Evolutionary conservation across 2,888 invertebrate species (phyloP).

Genomic region (Eumacrocentrus americanus): DNA sequence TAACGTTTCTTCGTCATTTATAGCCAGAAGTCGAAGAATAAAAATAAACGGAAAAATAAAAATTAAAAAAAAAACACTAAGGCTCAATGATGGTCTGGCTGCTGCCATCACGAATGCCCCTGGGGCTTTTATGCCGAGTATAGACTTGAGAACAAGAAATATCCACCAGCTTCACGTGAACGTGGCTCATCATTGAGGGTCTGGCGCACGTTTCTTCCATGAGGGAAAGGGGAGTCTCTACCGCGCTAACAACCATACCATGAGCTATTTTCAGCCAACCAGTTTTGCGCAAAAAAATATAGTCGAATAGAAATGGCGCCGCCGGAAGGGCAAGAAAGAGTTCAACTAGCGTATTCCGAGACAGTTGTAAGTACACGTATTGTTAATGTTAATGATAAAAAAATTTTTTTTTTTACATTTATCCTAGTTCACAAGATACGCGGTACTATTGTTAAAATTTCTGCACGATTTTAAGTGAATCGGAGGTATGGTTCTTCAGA

Average conservation of each 20-base stretch:
- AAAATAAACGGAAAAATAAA: background rate
- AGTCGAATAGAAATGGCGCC: constrained; percentile 11
- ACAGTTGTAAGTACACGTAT: constrained; percentile 24
- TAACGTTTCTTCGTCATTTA: background rate
- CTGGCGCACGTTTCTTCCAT: constrained; percentile 32
- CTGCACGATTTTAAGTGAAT: no score
- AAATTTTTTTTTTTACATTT: no score
- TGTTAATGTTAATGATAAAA: no score
- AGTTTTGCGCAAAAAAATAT: constrained; percentile 29
- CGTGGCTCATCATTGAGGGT: constrained; percentile 35
- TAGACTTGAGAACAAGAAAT: constrained; percentile 12
- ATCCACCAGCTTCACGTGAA: background rate
- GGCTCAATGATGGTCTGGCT: background rate
- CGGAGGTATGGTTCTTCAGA: no score
- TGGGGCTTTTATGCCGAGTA: constrained; percentile 15
- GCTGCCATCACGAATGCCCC: constrained; percentile 6
- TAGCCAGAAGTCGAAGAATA: background rate
- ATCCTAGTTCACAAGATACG: no score
- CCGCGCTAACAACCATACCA: constrained; percentile 24
- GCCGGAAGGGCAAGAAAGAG: constrained; percentile 20
- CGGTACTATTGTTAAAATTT: no score
- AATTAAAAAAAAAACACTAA: no score
- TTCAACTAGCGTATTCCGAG: constrained; percentile 10
- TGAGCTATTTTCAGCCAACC: constrained; percentile 42
- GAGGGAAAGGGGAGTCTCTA: constrained; percentile 25